A percentile compares a stretch with the other conserved stretches of the same genome.
Conservation (phyloP, 2,797 vertebrate species). For the Pterois miles region DNA sequence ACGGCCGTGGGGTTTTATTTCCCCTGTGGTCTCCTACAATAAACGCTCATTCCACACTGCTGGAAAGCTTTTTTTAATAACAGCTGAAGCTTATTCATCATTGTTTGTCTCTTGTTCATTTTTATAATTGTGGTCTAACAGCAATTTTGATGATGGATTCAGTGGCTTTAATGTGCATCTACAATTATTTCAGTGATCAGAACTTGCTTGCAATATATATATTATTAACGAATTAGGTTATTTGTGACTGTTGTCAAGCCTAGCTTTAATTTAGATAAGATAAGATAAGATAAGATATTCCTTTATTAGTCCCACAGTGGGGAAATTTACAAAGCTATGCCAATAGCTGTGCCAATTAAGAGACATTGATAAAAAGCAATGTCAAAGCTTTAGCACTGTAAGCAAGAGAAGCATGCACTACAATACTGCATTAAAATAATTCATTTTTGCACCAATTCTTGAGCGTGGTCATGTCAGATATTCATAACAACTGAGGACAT, state of each 20-base stretch:
- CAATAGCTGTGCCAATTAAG: background rate
- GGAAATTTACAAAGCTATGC: too few relatives aligned
- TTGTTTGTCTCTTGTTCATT: constrained; percentile 30
- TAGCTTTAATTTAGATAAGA: too few relatives aligned
- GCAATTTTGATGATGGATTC: constrained; percentile 11
- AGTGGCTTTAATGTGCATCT: background rate
- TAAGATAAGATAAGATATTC: too few relatives aligned
- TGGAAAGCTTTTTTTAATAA: constrained; percentile 18
- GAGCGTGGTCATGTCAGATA: background rate
- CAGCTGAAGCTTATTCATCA: constrained; percentile 48
- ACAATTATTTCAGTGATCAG: background rate
- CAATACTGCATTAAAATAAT: background rate
- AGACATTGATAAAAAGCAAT: background rate
- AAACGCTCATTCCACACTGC: constrained; percentile 58
- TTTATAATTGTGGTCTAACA: background rate
- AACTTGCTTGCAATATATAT: background rate
- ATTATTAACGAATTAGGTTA: background rate
- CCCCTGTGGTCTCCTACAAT: constrained; percentile 65
- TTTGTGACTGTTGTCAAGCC: background rate
- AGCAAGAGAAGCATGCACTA: background rate
- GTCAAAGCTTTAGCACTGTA: background rate
- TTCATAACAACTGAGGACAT: background rate
- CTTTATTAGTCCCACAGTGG: too few relatives aligned
- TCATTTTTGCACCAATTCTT: background rate
- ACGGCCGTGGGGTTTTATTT: constrained; percentile 73